Percentiles rank a stretch among this genome's conserved stretches.
Evolutionary conservation across 2,797 vertebrate species (phyloP).

Genomic region (Pteronotus mesoamericanus): DNA sequence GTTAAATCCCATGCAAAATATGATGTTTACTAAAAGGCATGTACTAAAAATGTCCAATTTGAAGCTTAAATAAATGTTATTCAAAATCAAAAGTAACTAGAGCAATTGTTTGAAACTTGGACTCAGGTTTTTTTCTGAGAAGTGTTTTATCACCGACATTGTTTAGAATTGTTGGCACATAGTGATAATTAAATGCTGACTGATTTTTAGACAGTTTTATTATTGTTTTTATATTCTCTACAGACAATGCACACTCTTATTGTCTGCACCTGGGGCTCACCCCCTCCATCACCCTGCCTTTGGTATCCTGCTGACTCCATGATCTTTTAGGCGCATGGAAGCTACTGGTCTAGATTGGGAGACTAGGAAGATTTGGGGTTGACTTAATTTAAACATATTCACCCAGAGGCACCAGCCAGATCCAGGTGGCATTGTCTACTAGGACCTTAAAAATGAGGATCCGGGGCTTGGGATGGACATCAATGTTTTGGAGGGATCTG

Average conservation of each 20-base stretch:
- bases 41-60: background rate
- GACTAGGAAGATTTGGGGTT: background rate
- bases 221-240: background rate
- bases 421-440: background rate
- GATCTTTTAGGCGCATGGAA: background rate
- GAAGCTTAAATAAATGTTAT: background rate
- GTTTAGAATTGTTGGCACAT: background rate
- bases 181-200: background rate
- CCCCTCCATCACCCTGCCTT: background rate
- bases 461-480: background rate
- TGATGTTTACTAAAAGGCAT: background rate
- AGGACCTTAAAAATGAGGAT: background rate
- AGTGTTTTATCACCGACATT: background rate
- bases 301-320: background rate
- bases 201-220: background rate
- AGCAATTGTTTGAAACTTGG: background rate
- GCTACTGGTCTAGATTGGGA: background rate
- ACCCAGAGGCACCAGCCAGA: background rate
- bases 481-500: background rate
- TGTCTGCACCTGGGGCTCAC: background rate
- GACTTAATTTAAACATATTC: background rate
- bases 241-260: background rate
- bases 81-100: slow-evolving; percentile 4
- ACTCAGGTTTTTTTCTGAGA: background rate
- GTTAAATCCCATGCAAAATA: background rate